phyloP scores from a whole-genome alignment of 1,140 invertebrate species.

The Bilobella aurantiaca region DNA sequence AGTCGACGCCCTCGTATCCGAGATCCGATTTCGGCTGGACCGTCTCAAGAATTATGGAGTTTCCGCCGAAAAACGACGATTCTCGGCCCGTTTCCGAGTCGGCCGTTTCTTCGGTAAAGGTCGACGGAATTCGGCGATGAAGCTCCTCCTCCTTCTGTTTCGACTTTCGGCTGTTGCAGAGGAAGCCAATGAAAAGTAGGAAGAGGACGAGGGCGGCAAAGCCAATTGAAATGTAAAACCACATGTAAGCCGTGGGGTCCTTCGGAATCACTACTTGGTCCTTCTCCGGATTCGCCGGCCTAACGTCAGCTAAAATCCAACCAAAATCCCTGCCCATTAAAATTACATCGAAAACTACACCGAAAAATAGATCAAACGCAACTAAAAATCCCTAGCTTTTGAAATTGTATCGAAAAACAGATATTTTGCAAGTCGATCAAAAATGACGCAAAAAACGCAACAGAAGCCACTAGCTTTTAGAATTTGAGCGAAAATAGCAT shows the following conservation, averaged over 20 bases:
- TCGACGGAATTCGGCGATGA: no score
- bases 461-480: no score
- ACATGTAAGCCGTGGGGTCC: slow-evolving; percentile 5
- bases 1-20: neutral
- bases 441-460: no score
- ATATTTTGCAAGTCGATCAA: no score
- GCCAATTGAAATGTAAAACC: slow-evolving; percentile 13
- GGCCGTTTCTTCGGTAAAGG: no score
- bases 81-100: neutral
- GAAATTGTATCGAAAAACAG: no score
- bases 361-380: no score
- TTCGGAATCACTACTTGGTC: neutral
- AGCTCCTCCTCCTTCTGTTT: no score
- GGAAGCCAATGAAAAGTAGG: slow-evolving; percentile 12
- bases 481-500: no score
- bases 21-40: slow-evolving; percentile 4
- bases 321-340: no score
- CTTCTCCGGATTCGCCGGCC: neutral
- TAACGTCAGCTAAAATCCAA: neutral
- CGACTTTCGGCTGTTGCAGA: neutral
- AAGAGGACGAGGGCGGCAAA: slow-evolving; percentile 17
- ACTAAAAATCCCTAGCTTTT: no score
- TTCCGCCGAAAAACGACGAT: neutral
- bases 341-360: no score
- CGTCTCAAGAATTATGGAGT: neutral